These are phyloP conservation scores for Papilio dardanus DNA, from an alignment of 1,140 invertebrate species.

Conservation along the genomic window DNA sequence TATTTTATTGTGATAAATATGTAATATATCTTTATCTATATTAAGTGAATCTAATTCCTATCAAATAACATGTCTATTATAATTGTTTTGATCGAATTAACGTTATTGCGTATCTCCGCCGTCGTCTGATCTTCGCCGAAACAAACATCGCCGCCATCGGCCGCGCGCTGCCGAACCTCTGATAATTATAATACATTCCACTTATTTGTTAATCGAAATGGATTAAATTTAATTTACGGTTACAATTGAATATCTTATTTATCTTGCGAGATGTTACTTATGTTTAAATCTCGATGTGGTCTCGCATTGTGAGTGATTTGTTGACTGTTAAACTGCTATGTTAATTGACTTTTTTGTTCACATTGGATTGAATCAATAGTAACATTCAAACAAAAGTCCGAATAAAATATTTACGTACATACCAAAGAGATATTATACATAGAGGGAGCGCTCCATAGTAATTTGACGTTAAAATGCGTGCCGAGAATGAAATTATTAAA, in stretches of 20 bases:
- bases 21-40: background rate
- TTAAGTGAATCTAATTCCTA: background rate
- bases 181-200: slow-evolving; percentile 54
- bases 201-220: slow-evolving; percentile 49
- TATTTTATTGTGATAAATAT: background rate
- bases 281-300: background rate
- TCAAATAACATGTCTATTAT: background rate
- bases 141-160: slow-evolving; percentile 48
- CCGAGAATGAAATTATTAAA: too few relatives aligned
- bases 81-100: slow-evolving; percentile 11
- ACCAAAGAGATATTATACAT: too few relatives aligned
- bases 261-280: background rate
- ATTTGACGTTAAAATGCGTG: too few relatives aligned
- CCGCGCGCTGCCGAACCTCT: slow-evolving; percentile 46
- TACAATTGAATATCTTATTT: slow-evolving; percentile 48
- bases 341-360: background rate
- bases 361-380: background rate
- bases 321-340: background rate
- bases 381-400: background rate
- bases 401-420: too few relatives aligned
- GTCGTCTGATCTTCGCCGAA: slow-evolving; percentile 46
- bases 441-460: too few relatives aligned
- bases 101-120: background rate
- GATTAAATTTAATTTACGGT: slow-evolving; percentile 53
- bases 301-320: background rate